Evolutionary conservation across 1,140 invertebrate genomes (phyloP), one percentile per base, ranked within the genome.

Genomic region (Trachymyrmex cornetzi): DNA sequence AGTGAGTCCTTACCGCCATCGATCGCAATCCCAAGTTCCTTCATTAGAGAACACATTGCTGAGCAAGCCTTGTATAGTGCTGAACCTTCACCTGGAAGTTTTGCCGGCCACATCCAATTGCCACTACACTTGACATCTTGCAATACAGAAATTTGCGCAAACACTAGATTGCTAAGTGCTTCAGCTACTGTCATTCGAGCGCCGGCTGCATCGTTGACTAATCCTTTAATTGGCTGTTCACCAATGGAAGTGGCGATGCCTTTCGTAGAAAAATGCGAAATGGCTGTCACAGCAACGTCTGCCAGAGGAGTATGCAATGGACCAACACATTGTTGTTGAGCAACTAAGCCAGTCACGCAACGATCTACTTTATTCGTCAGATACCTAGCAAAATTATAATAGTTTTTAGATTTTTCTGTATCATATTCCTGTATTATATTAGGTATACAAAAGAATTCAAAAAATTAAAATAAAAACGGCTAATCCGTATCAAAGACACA

Each of bases 31-130:
- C 98, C 98, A 2, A 99, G 94, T 91, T 97, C 92, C n/a, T 95
- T 96, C 98, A 99, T 99, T 0, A 99, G 95, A 0, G 96, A 94
- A 94, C 98, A 99, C 97, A 99, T 98, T 16, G 98, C 98, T 59
- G 95, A 93, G 93, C 99, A 99, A 2, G 99, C 98, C 71, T 97
- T 97, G 87, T 97, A 98, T 34, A 99, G 95, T 53, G 97, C 96
- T 22, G 97, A 98, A 6, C 99, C 99, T 95, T 99, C 99, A 0
- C 98, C 98, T 0, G 97, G 97, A 19, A 99, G 96, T 95, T 99
- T 99, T 9, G 99, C 99, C 4, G 99, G 97, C 99, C 99, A 99
- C 99, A 99, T 99, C 99, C 99, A 99, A 95, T 99, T 99, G 4
- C 98, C 99, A 86, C 98, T 99, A 93, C 99, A 99, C 95, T 99